These are phyloP conservation scores for Agrochola lychnidis DNA, from an alignment of 2,888 invertebrate genomes.

Conservation along the genomic window DNA sequence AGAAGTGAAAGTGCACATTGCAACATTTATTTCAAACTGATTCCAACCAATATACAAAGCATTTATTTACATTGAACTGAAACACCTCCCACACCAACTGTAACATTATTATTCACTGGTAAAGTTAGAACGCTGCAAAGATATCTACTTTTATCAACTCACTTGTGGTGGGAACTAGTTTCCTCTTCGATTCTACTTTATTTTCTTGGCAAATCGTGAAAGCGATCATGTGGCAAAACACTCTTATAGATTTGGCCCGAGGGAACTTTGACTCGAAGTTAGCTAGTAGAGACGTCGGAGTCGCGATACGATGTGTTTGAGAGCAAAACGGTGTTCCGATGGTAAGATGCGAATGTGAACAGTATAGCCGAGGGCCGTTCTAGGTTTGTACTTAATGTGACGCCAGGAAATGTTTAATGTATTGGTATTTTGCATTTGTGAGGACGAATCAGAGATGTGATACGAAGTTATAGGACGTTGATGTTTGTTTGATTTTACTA, in stretches of 20 bases:
- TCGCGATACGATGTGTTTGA: slow-evolving; percentile 83
- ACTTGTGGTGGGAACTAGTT: slow-evolving; percentile 82
- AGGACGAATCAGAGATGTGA: background rate
- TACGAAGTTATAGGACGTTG: background rate
- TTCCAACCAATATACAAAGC: slow-evolving; percentile 19
- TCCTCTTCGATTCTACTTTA: slow-evolving; percentile 83
- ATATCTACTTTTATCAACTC: slow-evolving; percentile 83
- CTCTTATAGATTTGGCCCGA: slow-evolving; percentile 88
- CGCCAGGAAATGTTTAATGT: slow-evolving; percentile 60
- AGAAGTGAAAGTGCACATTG: background rate
- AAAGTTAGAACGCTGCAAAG: slow-evolving; percentile 71
- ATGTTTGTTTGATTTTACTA: background rate
- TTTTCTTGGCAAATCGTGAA: slow-evolving; percentile 89
- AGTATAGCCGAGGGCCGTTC: slow-evolving; percentile 77
- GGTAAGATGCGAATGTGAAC: slow-evolving; percentile 82
- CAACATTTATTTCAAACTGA: slow-evolving; percentile 3
- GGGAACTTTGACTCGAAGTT: slow-evolving; percentile 88
- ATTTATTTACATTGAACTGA: slow-evolving; percentile 37
- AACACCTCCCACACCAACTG: slow-evolving; percentile 61
- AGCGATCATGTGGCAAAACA: slow-evolving; percentile 90
- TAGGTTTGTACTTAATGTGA: slow-evolving; percentile 64
- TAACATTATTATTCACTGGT: slow-evolving; percentile 79
- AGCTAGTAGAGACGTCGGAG: slow-evolving; percentile 71
- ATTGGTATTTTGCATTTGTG: slow-evolving; percentile 47
- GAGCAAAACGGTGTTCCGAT: slow-evolving; percentile 88